Conservation (phyloP, 2,888 invertebrate species). For the Lasioglossum calceatum region DNA sequence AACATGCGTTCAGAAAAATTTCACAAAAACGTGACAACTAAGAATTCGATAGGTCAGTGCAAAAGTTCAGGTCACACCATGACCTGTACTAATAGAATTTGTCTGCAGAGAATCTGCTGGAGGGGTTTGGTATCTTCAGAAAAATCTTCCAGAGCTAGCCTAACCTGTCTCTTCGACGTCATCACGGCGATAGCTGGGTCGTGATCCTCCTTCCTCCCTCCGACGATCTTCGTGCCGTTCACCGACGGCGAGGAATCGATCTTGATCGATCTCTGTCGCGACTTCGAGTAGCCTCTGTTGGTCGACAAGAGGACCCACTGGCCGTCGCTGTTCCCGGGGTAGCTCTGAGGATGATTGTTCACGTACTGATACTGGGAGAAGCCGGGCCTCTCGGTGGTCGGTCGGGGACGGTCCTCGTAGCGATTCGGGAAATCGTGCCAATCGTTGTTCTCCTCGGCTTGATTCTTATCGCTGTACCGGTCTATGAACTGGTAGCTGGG, state of each 20-base stretch:
- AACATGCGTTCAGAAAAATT: neutral
- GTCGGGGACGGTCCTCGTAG: constrained; percentile 72
- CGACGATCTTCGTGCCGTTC: constrained; percentile 40
- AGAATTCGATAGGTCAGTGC: neutral
- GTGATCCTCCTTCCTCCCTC: constrained; percentile 46
- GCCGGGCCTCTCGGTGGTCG: constrained; percentile 74
- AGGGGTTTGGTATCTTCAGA: neutral
- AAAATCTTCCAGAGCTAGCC: constrained; percentile 65
- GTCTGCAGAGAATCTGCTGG: neutral
- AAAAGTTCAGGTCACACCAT: too few species aligned
- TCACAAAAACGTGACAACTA: neutral
- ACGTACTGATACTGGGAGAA: constrained; percentile 85
- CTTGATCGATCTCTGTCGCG: constrained; percentile 83
- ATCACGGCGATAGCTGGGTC: constrained; percentile 76
- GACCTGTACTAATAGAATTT: neutral
- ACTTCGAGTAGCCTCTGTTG: constrained; percentile 89
- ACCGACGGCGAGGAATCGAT: constrained; percentile 71
- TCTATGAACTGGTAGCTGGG: constrained; percentile 72
- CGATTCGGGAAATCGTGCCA: constrained; percentile 74
- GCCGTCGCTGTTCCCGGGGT: constrained; percentile 89
- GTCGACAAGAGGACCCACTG: constrained; percentile 92
- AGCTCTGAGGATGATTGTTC: constrained; percentile 85
- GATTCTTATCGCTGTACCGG: constrained; percentile 65
- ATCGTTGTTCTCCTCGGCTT: constrained; percentile 72
- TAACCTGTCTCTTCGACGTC: constrained; percentile 83